Base-by-base conservation (phyloP, 2,888 invertebrate species). In the Nezara viridula region DNA sequence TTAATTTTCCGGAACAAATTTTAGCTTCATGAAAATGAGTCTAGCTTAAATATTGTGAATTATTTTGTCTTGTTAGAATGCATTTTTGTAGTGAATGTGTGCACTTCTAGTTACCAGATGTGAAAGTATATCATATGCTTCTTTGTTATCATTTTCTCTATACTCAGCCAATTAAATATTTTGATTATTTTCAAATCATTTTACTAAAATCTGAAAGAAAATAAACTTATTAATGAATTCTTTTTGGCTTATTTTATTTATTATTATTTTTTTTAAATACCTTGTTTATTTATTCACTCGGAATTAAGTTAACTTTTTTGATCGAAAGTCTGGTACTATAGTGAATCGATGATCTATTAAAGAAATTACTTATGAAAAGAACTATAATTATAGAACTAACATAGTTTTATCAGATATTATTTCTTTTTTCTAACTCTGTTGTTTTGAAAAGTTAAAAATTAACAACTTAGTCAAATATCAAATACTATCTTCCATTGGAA, bases 31-130 rank as follows among this genome's bases (percentile, higher is more conserved):
- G 40, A 40, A 60, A 40, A 40, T 77, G 77, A 40, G 21, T 77
- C 40, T 44, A 40, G 77, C 77, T 77, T 77, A 77, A 77, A 40
- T 77, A 77, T 44, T 40, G 77, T 77, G 77, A 21, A 37, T 77
- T 77, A 77, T 6, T 77, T 77, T 77, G 77, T 24, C 77, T 77
- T 77, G 77, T 44, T 77, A 77, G 77, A 77, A 77, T 77, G 77
- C 77, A 77, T 77, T 77, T 77, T 77, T 77, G 40, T 77, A 77
- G 77, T 40, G 77, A 77, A 44, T 77, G 77, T 77, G 77, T 77
- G 77, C 77, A 77, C 77, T 77, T 77, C 27, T 77, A 77, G 77
- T 12, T 77, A 77, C 27, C 40, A 77, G 77, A 37, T 77, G 40
- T 77, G 77, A 40, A 77, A 77, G 60, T 77, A 44, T 73, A 77